phyloP scores from a whole-genome alignment of 23 tunicate genomes.

The Halocynthia aurantium region DNA sequence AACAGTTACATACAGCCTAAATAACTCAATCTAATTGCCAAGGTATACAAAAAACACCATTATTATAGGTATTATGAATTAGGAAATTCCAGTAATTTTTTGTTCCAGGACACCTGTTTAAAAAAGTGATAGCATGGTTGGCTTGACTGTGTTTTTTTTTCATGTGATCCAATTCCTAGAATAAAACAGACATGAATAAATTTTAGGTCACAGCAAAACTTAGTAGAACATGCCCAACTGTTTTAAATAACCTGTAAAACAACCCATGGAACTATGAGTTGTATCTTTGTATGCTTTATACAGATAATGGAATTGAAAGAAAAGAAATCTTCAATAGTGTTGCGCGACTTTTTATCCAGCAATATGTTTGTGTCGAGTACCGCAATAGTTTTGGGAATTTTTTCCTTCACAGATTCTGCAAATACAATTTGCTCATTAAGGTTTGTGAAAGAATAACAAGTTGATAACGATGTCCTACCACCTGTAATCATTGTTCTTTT shows the following conservation, averaged over 20 bases:
- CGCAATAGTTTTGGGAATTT: neutral
- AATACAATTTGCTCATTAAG: no score
- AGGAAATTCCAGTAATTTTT: neutral
- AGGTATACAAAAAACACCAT: neutral
- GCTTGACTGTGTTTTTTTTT: constrained; percentile 27
- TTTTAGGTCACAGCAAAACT: neutral
- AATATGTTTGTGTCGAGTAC: constrained; percentile 49
- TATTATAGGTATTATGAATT: neutral
- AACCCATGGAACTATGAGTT: constrained; percentile 52
- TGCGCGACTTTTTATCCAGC: neutral
- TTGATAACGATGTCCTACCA: no score
- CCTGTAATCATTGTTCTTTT: no score
- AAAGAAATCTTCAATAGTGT: neutral
- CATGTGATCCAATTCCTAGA: constrained; percentile 40
- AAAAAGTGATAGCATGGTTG: constrained; percentile 28
- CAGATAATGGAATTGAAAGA: constrained; percentile 32
- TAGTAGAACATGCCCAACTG: neutral
- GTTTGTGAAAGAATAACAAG: no score
- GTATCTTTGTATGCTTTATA: constrained; percentile 8
- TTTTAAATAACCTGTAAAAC: constrained; percentile 36
- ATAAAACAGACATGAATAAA: neutral
- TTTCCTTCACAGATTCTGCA: no score
- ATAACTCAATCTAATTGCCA: no score
- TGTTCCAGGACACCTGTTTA: constrained; percentile 24
- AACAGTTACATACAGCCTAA: no score